Percentiles rank a stretch among this genome's conserved stretches.
These are phyloP conservation scores for Propithecus coquereli DNA, from an alignment of 2,113 vertebrate species.

Conservation along the genomic window DNA sequence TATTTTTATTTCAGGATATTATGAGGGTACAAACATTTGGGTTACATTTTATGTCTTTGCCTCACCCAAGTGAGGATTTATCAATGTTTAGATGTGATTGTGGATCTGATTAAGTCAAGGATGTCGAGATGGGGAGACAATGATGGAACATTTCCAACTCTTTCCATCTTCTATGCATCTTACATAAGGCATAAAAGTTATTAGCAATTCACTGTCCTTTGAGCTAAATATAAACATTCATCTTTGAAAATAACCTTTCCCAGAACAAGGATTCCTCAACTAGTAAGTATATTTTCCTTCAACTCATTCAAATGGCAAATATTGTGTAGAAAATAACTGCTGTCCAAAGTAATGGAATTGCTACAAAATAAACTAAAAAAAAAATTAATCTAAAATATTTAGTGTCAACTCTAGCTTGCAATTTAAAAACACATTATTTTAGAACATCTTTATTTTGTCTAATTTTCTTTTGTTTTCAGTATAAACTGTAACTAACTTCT, in stretches of 20 bases:
- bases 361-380: neutral
- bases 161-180: neutral
- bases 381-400: neutral
- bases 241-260: conserved; percentile 6
- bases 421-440: neutral
- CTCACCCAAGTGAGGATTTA: too few species aligned
- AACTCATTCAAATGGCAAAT: neutral
- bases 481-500: neutral
- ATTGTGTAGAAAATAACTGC: neutral
- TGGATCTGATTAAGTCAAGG: neutral
- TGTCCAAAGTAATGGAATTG: neutral
- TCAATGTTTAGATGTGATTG: neutral
- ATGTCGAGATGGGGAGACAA: neutral
- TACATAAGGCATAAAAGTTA: neutral
- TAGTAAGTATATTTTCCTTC: neutral
- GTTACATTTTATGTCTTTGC: too few species aligned
- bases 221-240: neutral
- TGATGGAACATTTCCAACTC: neutral
- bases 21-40: too few species aligned
- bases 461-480: neutral
- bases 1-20: too few species aligned
- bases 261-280: neutral
- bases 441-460: neutral
- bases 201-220: neutral
- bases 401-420: neutral